A percentile compares a stretch with the other conserved stretches of the same genome.
Conservation (phyloP, 2,797 vertebrate genomes). For the Myotis vivesi region DNA sequence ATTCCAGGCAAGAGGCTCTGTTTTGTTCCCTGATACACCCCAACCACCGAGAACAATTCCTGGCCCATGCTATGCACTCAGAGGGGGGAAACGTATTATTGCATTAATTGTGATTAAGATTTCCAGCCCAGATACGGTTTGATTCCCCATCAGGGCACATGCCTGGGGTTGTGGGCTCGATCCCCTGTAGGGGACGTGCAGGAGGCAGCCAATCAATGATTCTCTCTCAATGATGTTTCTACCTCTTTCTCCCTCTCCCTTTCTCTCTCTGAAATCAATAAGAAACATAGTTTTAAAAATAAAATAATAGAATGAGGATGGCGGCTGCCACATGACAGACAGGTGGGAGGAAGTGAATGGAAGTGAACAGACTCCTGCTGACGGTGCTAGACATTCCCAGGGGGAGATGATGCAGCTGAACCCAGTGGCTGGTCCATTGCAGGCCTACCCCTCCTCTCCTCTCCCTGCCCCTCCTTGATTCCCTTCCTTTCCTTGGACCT, state of each 20-base stretch:
- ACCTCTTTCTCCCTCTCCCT: no score
- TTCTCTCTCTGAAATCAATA: no score
- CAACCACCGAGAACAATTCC: neutral
- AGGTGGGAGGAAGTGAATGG: rapidly evolving
- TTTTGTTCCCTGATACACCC: neutral
- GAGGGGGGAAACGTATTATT: neutral
- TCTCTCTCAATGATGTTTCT: no score
- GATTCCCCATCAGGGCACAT: no score
- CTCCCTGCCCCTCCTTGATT: neutral
- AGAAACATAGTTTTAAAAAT: no score
- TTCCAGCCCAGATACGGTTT: neutral
- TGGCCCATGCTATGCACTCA: neutral
- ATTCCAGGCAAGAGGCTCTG: neutral
- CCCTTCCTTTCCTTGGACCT: neutral
- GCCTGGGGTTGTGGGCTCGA: no score
- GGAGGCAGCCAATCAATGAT: no score
- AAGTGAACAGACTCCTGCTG: neutral
- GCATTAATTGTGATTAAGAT: neutral
- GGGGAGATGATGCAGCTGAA: no score
- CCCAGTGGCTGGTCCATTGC: rapidly evolving
- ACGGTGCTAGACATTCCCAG: no score
- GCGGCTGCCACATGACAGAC: rapidly evolving
- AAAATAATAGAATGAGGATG: neutral
- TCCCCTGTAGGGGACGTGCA: no score
- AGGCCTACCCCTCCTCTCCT: neutral